Percentiles rank a stretch among this genome's conserved stretches.
Evolutionary conservation across 2,888 invertebrate genomes (phyloP).

Genomic region (Drosophila helvetica): DNA sequence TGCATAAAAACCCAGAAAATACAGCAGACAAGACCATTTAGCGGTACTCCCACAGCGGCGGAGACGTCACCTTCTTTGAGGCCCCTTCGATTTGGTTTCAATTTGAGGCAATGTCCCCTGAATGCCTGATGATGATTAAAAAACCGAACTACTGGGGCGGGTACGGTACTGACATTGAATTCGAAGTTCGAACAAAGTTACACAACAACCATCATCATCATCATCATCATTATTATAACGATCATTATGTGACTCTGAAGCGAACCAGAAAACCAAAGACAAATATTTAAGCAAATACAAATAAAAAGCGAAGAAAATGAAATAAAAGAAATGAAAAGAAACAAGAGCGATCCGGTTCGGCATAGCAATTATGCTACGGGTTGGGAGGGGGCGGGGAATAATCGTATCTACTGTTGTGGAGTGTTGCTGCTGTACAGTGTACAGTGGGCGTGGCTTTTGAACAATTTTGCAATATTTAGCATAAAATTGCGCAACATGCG

Average conservation of each 20-base stretch:
- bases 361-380: constrained; percentile 66
- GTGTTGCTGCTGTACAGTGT: constrained; percentile 27
- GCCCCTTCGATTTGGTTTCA: constrained; percentile 62
- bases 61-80: constrained; percentile 46
- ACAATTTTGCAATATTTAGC: constrained; percentile 73
- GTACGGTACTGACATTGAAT: constrained; percentile 74
- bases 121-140: constrained; percentile 57
- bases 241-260: constrained; percentile 35
- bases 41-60: constrained; percentile 52
- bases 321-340: constrained; percentile 24
- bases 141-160: constrained; percentile 27
- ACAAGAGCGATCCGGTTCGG: constrained; percentile 56
- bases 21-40: constrained; percentile 67
- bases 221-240: constrained; percentile 11
- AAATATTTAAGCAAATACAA: constrained; percentile 56
- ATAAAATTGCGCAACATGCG: constrained; percentile 77
- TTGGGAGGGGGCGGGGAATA: background rate
- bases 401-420: constrained; percentile 2
- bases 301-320: background rate
- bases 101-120: constrained; percentile 53
- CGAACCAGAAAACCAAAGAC: constrained; percentile 62
- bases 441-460: constrained; percentile 62
- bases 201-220: constrained; percentile 50
- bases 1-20: constrained; percentile 64
- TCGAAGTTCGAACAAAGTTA: constrained; percentile 60